Percentiles rank a stretch among this genome's conserved stretches.
Conservation (phyloP, 2,888 invertebrate genomes). For the Incurvaria masculella region DNA sequence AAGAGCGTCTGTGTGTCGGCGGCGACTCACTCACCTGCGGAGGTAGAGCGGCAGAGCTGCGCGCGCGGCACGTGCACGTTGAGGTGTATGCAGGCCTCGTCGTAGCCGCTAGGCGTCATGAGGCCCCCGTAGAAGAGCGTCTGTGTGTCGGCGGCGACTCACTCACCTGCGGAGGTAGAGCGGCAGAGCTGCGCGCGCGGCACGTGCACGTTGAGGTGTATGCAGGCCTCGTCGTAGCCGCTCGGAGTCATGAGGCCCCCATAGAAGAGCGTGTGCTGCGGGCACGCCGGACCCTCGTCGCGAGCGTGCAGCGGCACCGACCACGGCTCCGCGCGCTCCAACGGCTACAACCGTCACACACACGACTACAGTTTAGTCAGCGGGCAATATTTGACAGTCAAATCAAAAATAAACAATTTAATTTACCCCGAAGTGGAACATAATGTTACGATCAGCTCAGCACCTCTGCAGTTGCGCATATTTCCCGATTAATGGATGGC, state of each 20-base stretch:
- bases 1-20: too few relatives aligned
- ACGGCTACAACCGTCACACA: constrained; percentile 35
- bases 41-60: too few relatives aligned
- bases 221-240: constrained; percentile 35
- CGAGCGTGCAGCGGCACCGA: constrained; percentile 48
- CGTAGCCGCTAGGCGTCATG: too few relatives aligned
- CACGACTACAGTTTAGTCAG: not conserved
- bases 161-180: not conserved
- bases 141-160: too few relatives aligned
- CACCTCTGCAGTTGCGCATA: too few relatives aligned
- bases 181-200: constrained; percentile 19
- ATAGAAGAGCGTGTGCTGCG: constrained; percentile 52
- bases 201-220: constrained; percentile 40
- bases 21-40: too few relatives aligned
- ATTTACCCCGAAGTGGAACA: too few relatives aligned
- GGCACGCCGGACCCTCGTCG: constrained; percentile 57
- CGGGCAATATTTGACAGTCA: not conserved
- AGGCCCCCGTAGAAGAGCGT: too few relatives aligned
- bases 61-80: too few relatives aligned
- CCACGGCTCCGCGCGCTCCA: constrained; percentile 52
- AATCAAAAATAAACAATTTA: not conserved
- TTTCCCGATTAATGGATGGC: too few relatives aligned
- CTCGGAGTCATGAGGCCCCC: constrained; percentile 24
- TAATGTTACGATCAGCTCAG: too few relatives aligned
- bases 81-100: too few relatives aligned